phyloP scores from a whole-genome alignment of 2,113 vertebrate species.

The Gymnogyps californianus region DNA sequence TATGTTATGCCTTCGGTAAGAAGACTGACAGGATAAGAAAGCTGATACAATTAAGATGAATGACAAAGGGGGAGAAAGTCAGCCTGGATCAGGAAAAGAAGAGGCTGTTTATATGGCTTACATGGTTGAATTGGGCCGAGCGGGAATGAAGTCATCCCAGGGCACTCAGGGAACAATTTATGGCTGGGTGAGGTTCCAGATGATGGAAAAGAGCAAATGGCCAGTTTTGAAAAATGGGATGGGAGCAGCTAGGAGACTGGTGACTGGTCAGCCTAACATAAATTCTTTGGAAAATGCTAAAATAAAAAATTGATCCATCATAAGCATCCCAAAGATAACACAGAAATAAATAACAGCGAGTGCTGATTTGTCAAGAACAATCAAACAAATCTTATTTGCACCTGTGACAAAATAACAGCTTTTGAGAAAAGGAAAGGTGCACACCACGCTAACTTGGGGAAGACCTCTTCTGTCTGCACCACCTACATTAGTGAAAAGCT shows the following conservation, averaged over 20 bases:
- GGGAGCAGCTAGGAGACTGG: neutral
- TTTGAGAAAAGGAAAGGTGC: neutral
- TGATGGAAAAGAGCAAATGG: neutral
- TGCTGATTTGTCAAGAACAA: neutral
- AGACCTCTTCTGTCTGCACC: neutral
- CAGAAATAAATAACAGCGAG: neutral
- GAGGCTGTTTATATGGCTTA: neutral
- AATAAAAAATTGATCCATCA: neutral
- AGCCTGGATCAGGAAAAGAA: neutral
- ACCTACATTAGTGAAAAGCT: neutral
- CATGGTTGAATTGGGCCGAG: neutral
- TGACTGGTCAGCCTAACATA: neutral
- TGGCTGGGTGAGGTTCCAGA: neutral
- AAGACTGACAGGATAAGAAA: neutral
- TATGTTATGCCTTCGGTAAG: neutral
- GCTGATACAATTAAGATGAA: neutral
- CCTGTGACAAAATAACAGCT: neutral
- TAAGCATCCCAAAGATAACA: neutral
- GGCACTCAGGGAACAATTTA: neutral
- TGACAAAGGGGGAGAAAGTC: neutral
- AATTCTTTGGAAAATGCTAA: neutral
- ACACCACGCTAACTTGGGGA: accelerated
- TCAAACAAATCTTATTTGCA: neutral
- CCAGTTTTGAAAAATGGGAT: neutral
- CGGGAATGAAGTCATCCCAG: neutral